Evolutionary conservation across 2,888 invertebrate species (phyloP).

Genomic region (Ferrisia virgata): DNA sequence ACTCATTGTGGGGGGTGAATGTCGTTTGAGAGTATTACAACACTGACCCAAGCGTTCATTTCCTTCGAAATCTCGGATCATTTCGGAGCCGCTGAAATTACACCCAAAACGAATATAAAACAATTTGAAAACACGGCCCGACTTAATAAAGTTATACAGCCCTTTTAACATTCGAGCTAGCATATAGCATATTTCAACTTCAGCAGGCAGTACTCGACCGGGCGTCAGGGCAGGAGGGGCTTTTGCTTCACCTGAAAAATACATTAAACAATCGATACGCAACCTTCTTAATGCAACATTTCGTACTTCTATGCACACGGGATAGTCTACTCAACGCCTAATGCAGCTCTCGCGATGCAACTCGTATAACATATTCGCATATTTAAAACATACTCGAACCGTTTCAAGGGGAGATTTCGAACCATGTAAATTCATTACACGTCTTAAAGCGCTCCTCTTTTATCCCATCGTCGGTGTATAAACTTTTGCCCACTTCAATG

Average conservation of each 20-base stretch:
- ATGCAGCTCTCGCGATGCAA: neutral
- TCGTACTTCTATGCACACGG: neutral
- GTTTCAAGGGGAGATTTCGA: neutral
- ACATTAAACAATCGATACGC: neutral
- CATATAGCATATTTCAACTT: neutral
- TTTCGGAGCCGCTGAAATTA: neutral
- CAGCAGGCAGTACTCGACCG: neutral
- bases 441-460: too few species aligned
- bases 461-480: neutral
- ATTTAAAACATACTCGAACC: too few species aligned
- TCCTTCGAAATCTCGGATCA: neutral
- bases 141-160: neutral
- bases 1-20: neutral
- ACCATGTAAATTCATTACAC: too few species aligned
- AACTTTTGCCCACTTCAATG: neutral
- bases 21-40: neutral
- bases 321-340: neutral
- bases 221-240: neutral
- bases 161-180: neutral
- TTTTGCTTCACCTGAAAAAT: neutral
- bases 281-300: neutral
- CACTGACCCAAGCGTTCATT: neutral
- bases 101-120: slow-evolving; percentile 7
- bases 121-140: neutral
- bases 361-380: neutral